A percentile compares a stretch with the other conserved stretches of the same genome.
Conservation (phyloP, 1,140 invertebrate species). For the Macrobrachium nipponense region DNA sequence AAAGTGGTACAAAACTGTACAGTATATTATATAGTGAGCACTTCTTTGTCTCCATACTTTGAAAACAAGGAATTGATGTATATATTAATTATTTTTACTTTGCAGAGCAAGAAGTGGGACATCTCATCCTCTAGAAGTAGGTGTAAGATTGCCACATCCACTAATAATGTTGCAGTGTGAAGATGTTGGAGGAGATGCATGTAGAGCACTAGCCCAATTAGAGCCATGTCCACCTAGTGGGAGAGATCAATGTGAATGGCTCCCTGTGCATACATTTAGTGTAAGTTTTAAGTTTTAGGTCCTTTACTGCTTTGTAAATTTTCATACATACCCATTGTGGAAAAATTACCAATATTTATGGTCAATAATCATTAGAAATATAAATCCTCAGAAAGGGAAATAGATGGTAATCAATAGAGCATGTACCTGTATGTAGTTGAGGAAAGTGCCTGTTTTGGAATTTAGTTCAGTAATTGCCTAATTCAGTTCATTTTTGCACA, state of each 20-base stretch:
- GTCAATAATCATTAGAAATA: not conserved
- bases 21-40: not conserved
- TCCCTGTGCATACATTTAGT: constrained; percentile 49
- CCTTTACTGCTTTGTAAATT: not conserved
- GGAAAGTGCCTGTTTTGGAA: too few species aligned
- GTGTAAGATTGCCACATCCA: constrained; percentile 30
- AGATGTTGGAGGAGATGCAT: constrained; percentile 20
- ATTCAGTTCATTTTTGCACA: too few species aligned
- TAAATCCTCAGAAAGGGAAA: not conserved
- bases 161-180: constrained; percentile 42
- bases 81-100: not conserved
- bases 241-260: constrained; percentile 40
- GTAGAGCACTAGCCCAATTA: constrained; percentile 31
- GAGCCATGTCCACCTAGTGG: constrained; percentile 48
- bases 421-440: too few species aligned
- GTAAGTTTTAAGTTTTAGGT: constrained; percentile 30
- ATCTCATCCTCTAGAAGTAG: constrained; percentile 29
- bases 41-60: too few species aligned
- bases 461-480: too few species aligned
- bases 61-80: too few species aligned
- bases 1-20: not conserved
- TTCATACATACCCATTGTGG: not conserved
- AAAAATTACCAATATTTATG: not conserved
- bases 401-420: not conserved
- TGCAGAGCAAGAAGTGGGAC: constrained; percentile 41